phyloP scores from a whole-genome alignment of 2,113 vertebrate species.

The Polyodon spathula region DNA sequence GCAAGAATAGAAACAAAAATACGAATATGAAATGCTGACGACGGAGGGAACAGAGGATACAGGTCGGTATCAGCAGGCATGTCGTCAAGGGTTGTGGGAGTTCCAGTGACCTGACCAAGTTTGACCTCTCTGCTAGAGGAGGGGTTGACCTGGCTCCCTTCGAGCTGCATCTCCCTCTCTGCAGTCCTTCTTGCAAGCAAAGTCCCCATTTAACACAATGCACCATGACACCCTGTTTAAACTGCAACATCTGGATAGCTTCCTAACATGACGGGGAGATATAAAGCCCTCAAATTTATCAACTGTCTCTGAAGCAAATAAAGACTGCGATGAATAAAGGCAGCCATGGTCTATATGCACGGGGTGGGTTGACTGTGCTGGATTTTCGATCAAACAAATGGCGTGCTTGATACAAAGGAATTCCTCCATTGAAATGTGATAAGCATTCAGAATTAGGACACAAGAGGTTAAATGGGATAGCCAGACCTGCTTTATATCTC shows the following conservation, averaged over 20 bases:
- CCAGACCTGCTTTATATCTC: not conserved
- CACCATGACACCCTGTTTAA: slow-evolving; percentile 35
- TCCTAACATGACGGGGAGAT: slow-evolving; percentile 29
- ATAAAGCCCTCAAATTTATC: slow-evolving; percentile 27
- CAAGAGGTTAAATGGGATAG: not conserved
- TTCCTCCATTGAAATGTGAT: slow-evolving; percentile 21
- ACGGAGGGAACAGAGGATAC: not conserved
- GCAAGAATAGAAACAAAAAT: no score
- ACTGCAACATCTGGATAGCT: slow-evolving; percentile 39
- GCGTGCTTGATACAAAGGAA: slow-evolving; percentile 30
- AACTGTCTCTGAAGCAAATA: slow-evolving; percentile 29
- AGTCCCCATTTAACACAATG: slow-evolving; percentile 40
- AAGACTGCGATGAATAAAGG: slow-evolving; percentile 42
- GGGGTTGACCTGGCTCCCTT: slow-evolving; percentile 31
- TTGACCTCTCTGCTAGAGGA: slow-evolving; percentile 22
- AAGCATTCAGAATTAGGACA: not conserved
- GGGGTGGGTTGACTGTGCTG: slow-evolving; percentile 40
- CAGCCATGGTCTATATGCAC: slow-evolving; percentile 20
- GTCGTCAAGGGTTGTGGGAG: not conserved
- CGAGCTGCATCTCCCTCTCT: slow-evolving; percentile 25
- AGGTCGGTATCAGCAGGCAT: not conserved
- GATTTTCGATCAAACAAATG: slow-evolving; percentile 33
- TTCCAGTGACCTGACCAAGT: slow-evolving; percentile 1
- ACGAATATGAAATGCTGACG: not conserved
- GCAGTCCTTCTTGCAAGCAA: slow-evolving; percentile 32